Evolutionary conservation across 2,888 invertebrate genomes (phyloP).

Genomic region (Drosophila meridiana): DNA sequence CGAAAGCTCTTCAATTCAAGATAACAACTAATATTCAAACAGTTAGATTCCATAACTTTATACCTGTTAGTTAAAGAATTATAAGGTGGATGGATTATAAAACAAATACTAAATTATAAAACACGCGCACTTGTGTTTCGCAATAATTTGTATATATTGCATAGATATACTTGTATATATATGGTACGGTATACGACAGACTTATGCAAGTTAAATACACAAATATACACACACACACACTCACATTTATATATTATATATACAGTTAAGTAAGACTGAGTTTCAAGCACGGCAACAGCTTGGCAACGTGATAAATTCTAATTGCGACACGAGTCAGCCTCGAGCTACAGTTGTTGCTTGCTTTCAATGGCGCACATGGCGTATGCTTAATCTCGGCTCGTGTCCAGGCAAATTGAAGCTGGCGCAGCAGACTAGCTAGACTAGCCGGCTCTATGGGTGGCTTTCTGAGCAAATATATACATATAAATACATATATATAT

Average conservation of each 20-base stretch:
- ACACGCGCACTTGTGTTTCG: conserved; percentile 27
- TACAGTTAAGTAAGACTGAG: conserved; percentile 20
- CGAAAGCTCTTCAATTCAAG: background rate
- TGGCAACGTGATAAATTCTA: conserved; percentile 70
- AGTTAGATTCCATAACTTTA: background rate
- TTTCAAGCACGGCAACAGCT: conserved; percentile 33
- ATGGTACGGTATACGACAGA: conserved; percentile 3
- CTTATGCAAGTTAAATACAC: conserved; percentile 38
- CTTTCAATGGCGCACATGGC: conserved; percentile 50
- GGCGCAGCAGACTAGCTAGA: conserved; percentile 27
- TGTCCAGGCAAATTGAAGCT: conserved; percentile 50
- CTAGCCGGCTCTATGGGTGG: conserved; percentile 50
- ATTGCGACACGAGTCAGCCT: conserved; percentile 63
- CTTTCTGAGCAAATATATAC: conserved; percentile 36
- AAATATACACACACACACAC: background rate
- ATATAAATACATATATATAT: conserved; percentile 5
- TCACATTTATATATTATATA: background rate
- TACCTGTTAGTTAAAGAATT: background rate
- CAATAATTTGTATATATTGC: conserved; percentile 29
- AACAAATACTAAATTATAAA: conserved; percentile 10
- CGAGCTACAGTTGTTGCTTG: conserved; percentile 23
- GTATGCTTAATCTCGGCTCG: conserved; percentile 66
- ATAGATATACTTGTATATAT: conserved; percentile 2
- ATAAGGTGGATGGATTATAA: conserved; percentile 1
- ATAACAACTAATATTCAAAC: background rate